Conservation (phyloP, 2,888 invertebrate species). For the Leptogaster cylindrica region DNA sequence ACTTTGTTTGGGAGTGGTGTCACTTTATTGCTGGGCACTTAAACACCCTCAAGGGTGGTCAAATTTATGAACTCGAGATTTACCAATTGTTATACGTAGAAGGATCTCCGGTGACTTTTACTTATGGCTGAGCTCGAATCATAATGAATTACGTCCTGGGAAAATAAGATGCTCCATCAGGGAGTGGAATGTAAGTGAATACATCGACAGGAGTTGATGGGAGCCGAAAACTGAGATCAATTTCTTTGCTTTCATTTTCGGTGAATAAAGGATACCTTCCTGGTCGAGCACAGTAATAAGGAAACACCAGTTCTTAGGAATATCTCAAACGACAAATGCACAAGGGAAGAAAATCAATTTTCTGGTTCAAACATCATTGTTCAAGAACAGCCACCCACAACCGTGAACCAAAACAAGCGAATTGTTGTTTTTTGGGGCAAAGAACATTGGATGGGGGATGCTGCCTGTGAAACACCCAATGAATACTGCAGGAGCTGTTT, state of each 20-base stretch:
- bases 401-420: not conserved
- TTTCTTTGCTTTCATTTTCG: too few relatives aligned
- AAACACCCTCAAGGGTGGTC: not conserved
- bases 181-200: too few relatives aligned
- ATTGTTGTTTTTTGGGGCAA: too few relatives aligned
- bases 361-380: not conserved
- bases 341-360: conserved; percentile 12
- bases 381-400: not conserved
- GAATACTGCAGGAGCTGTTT: conserved; percentile 42
- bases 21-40: conserved; percentile 12
- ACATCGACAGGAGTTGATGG: too few relatives aligned
- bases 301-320: too few relatives aligned
- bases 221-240: too few relatives aligned
- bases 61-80: conserved; percentile 38
- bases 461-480: conserved; percentile 33
- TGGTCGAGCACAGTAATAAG: too few relatives aligned
- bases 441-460: too few relatives aligned
- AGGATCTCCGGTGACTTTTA: not conserved
- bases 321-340: not conserved
- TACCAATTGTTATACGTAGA: conserved; percentile 16
- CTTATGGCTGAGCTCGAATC: too few relatives aligned
- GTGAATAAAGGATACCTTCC: too few relatives aligned
- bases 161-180: too few relatives aligned
- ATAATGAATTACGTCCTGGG: too few relatives aligned
- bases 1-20: conserved; percentile 7